Conservation (phyloP, 2,113 vertebrate genomes). For the Crotophaga sulcirostris region DNA sequence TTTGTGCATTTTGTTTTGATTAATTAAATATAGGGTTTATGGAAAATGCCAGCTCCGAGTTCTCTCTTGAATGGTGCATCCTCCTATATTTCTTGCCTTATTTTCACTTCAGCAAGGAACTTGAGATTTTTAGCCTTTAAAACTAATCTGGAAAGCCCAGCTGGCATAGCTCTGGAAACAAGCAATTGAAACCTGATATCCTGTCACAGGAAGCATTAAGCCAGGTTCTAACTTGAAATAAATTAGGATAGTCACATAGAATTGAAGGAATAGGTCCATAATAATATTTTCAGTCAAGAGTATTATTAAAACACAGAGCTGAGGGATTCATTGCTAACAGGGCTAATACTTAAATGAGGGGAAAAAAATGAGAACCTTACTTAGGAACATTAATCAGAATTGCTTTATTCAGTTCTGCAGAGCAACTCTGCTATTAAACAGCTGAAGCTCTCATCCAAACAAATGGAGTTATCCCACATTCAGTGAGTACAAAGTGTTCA, state of each 20-base stretch:
- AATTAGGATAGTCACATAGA: background rate
- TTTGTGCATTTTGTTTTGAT: background rate
- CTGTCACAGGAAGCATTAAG: background rate
- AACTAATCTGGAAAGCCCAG: background rate
- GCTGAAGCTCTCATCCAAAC: background rate
- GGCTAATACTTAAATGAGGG: background rate
- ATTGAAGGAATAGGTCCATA: background rate
- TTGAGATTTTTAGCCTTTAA: background rate
- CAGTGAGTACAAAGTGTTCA: background rate
- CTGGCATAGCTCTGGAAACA: background rate
- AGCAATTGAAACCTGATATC: fast-evolving
- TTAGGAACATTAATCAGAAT: background rate
- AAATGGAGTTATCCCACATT: background rate
- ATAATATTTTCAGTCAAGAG: background rate
- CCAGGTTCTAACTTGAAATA: background rate
- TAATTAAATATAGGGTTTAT: background rate
- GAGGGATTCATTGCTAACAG: background rate
- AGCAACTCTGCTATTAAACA: background rate
- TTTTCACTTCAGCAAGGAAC: background rate
- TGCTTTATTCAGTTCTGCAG: background rate
- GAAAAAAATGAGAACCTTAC: background rate
- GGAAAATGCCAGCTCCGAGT: background rate
- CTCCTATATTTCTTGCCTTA: background rate
- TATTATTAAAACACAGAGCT: background rate
- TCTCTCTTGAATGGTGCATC: background rate